Evolutionary conservation across 2,797 vertebrate genomes (phyloP), one percentile per base, ranked within the genome.

Genomic region (Lepus townsendii): DNA sequence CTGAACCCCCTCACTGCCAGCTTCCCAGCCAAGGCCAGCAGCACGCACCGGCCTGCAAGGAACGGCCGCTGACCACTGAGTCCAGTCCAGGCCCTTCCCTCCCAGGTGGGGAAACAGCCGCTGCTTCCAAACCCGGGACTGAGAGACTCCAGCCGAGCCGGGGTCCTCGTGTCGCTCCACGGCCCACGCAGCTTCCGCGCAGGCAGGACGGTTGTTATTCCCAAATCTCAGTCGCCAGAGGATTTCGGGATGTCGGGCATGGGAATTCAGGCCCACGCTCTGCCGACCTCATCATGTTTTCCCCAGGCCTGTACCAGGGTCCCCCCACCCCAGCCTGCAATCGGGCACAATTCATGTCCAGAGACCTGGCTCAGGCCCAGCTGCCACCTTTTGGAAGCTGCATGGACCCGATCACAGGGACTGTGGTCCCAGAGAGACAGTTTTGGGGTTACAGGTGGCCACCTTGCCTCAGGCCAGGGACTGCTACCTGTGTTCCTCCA

Each of bases 11-110:
- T n/a, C 19, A n/a, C 24, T 4, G 17, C 38, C 24, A 9, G 30
- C 4, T 10, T 8, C 47, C 2, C 8, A 7, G 2, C 27, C 38
- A 0, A 65, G 69, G 1, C 35, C 60, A 17, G 57, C 32, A 47
- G 42, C 42, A 47, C 1, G 1, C 4, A 2, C 1, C 2, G 12
- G 42, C 63, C 42, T 0, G 0, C 2, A 0, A 4, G 3, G 10
- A 24, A 11, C 8, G 7, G 16, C 52, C 79, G 71, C 30, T 16
- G 14, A 32, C 11, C 47, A 2, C 38, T 2, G n/a, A 57, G 10
- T 22, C 57, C 2, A 42, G 78, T 11, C 75, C 16, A 6, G 8
- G 38, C n/a, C 35, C 65, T 24, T 8, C 3, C 9, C 38, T 71
- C 42, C n/a, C 30, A 63, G 65, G 7, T 11, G n/a, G 68, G 35